Conservation (phyloP, 2,797 vertebrate species). For the Fratercula arctica region DNA sequence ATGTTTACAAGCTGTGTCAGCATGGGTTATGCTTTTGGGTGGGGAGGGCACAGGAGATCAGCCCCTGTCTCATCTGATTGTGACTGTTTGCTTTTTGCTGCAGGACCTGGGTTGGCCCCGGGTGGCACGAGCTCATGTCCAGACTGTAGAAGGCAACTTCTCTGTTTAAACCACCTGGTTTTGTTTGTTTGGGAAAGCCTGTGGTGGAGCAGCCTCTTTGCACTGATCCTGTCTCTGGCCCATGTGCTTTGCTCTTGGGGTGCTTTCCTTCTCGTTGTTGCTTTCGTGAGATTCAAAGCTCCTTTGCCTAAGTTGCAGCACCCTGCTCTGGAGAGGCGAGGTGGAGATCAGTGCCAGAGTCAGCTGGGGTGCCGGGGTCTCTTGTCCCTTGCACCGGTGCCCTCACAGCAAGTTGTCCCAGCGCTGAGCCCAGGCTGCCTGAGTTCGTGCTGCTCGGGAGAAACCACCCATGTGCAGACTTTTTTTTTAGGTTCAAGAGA, state of each 20-base stretch:
- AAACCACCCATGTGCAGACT: neutral
- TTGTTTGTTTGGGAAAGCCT: neutral
- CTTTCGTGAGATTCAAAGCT: neutral
- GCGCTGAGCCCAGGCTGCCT: neutral
- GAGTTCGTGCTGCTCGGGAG: neutral
- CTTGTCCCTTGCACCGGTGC: neutral
- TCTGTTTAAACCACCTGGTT: neutral
- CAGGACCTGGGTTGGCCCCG: neutral
- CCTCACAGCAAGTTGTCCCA: neutral
- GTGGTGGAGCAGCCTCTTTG: neutral
- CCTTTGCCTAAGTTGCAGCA: neutral
- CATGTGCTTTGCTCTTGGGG: neutral
- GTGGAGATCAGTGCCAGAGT: neutral
- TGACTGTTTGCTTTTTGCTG: neutral
- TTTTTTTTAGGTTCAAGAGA: neutral
- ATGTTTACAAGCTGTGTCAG: neutral
- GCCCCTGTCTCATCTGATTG: neutral
- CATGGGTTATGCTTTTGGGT: neutral
- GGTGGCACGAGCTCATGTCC: neutral
- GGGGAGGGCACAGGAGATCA: neutral
- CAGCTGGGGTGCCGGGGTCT: neutral
- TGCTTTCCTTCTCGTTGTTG: neutral
- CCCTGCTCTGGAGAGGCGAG: accelerated
- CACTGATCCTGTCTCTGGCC: neutral
- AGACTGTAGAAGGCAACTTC: neutral